Evolutionary conservation across 2,888 invertebrate species (phyloP), one percentile per base, ranked within the genome.

Genomic region (Tinea pellionella): DNA sequence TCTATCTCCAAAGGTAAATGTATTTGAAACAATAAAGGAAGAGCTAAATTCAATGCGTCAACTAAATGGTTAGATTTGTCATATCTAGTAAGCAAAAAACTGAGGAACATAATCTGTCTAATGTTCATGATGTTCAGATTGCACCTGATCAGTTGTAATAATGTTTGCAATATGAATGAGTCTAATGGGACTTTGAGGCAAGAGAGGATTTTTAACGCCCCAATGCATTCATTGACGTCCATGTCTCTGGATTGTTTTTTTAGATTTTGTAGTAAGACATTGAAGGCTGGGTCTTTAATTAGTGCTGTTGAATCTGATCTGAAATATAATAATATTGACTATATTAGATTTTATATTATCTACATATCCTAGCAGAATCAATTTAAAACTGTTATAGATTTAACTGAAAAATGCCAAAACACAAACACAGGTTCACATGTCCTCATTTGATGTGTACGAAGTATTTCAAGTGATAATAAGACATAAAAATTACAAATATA

Each of bases 1-100:
- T 92, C 90, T 18, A 92, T 67, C 70, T 92, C 90, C 6, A 80
- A 64, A 0, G 86, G 80, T 7, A 93, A 65, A 63, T 92, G 89
- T 7, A 89, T 87, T 76, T 92, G 90, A 68, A 93, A 92, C 0
- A 91, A 90, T 29, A 92, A 72, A 0, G 93, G 92, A 9, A 93
- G 67, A 0, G 93, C 93, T 0, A 91, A 78, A 66, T 83, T 84
- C 3, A 94, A 68, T 0, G 92, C 92, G 37, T 91, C 90, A 0
- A 90, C 86, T 19, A 93, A 74, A 61, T 92, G 90, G 61, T 80
- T 80, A 12, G 83, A 87, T 1, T 65, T 66, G 43, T 88, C 77
- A 58, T 89, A 87, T 62, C 85, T 82, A 1, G 72, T 69, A 0
- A 94, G 68, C 7, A 93, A 65, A 68, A 89, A 90, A 68, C 92